Evolutionary conservation across 2,888 invertebrate genomes (phyloP), one percentile per base, ranked within the genome.

Genomic region (Operophtera brumata): DNA sequence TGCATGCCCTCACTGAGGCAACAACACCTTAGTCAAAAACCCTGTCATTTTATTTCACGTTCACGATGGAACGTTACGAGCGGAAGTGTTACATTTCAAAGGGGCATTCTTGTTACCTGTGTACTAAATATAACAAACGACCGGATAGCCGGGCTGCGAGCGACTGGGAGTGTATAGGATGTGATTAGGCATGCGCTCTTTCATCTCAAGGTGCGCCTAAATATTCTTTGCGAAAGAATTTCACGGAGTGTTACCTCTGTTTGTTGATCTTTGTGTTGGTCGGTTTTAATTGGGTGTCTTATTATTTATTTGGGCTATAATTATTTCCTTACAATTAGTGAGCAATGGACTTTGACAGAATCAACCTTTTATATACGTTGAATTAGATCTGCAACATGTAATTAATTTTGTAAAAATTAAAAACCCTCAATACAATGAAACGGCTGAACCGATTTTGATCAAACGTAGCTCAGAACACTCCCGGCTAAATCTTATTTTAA

Each of bases 91-190:
- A 75, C 73, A 78, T 88, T 87, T 88, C 88, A 88, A 88, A 89
- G 88, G 78, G 73, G 84, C 85, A 86, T 87, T 87, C 86, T 84
- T 83, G 86, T 86, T 89, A 89, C 89, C 89, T 89, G 89, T 86
- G 67, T 70, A 76, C 83, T 84, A 86, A 84, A 86, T 80, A 87
- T 86, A 86, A 61, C 65, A 64, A 66, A 72, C 72, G 67, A 70
- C 75, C 75, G 76, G 76, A 74, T 74, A 71, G 75, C 48, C 48
- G 51, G 39, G 37, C n/a, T n/a, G n/a, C n/a, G n/a, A 40, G 12
- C 47, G 43, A 30, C 42, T 28, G 42, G 42, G 42, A 12, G 42
- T 35, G 42, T 39, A n/a, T n/a, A 45, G 76, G 75, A 75, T 73
- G 75, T 74, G 73, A 76, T 76, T 75, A 73, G 73, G 64, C 76